These are phyloP conservation scores for Lineus longissimus DNA, from an alignment of 1,140 invertebrate species.

Conservation along the genomic window DNA sequence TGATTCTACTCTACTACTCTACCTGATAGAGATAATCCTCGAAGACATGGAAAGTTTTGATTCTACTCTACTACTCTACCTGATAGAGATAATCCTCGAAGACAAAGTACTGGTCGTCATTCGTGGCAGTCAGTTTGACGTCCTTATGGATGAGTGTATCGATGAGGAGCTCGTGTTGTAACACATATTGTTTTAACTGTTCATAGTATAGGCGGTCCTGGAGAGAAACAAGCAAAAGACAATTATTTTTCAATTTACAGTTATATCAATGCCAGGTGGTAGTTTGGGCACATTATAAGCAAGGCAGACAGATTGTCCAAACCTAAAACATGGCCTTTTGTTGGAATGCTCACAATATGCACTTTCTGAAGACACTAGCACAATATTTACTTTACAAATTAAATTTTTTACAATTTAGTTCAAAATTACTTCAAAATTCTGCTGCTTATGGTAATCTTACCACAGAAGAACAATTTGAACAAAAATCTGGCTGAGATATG, in stretches of 20 bases:
- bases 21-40: conserved; percentile 63
- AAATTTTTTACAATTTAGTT: too few relatives aligned
- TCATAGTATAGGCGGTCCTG: conserved; percentile 80
- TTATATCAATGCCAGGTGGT: background rate
- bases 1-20: background rate
- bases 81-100: conserved; percentile 95
- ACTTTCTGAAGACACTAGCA: too few relatives aligned
- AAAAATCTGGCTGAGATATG: too few relatives aligned
- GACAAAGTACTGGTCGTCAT: conserved; percentile 97
- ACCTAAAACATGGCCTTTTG: too few relatives aligned
- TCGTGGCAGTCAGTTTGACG: conserved; percentile 90
- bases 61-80: conserved; percentile 56
- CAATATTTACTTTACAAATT: too few relatives aligned
- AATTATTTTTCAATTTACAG: background rate
- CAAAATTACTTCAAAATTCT: too few relatives aligned
- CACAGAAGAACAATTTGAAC: too few relatives aligned
- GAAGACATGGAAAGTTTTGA: conserved; percentile 74
- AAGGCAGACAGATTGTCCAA: too few relatives aligned
- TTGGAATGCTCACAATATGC: too few relatives aligned
- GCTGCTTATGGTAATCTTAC: too few relatives aligned
- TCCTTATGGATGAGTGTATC: conserved; percentile 95
- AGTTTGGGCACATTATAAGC: background rate
- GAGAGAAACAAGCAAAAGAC: conserved; percentile 42
- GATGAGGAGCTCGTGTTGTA: conserved; percentile 86
- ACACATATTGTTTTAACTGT: conserved; percentile 74